Conservation (phyloP, 2,888 invertebrate species). For the Pyrochroa serraticornis region DNA sequence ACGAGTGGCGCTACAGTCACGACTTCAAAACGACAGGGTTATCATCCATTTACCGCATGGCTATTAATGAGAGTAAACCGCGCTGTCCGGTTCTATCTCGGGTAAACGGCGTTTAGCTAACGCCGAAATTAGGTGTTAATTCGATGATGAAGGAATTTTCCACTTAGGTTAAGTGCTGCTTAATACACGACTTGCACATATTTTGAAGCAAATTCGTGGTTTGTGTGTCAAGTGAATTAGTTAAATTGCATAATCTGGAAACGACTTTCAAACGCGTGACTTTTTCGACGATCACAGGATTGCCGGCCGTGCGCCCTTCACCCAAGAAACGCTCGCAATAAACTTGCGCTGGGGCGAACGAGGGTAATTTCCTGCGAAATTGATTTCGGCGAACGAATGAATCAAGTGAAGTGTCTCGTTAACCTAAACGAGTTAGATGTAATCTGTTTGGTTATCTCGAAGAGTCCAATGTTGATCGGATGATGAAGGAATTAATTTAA, state of each 20-base stretch:
- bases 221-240: conserved; percentile 7
- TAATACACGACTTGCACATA: conserved; percentile 1
- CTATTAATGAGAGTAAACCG: neutral
- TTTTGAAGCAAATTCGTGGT: conserved; percentile 1
- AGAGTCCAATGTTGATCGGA: too few relatives aligned
- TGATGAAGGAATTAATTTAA: too few relatives aligned
- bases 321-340: too few relatives aligned
- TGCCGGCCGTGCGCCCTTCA: too few relatives aligned
- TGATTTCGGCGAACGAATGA: too few relatives aligned
- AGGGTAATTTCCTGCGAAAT: too few relatives aligned
- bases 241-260: neutral
- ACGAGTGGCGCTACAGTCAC: neutral
- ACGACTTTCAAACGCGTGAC: too few relatives aligned
- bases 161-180: conserved; percentile 13
- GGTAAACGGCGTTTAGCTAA: neutral
- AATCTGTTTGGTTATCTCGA: too few relatives aligned
- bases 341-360: too few relatives aligned
- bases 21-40: neutral
- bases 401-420: too few relatives aligned
- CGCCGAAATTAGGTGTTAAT: conserved; percentile 10
- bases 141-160: conserved; percentile 14
- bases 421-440: too few relatives aligned
- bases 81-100: conserved; percentile 3
- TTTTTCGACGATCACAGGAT: too few relatives aligned
- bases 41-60: neutral